Evolutionary conservation across 2,888 invertebrate genomes (phyloP).

Genomic region (Trisateles emortualis): DNA sequence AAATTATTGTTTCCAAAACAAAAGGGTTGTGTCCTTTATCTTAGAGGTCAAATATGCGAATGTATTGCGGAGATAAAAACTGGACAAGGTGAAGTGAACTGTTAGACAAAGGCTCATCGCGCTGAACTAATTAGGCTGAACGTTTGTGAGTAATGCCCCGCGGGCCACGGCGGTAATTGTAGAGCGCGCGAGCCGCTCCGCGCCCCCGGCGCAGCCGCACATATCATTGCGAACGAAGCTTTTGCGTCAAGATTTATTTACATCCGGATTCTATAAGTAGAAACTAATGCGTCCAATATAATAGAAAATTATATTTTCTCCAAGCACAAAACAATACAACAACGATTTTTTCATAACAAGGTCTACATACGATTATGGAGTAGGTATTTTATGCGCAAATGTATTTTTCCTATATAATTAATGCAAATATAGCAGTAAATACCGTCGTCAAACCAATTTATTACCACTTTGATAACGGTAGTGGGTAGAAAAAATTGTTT

Average conservation of each 20-base stretch:
- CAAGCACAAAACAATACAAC: not conserved
- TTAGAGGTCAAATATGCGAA: constrained; percentile 65
- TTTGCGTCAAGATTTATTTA: constrained; percentile 75
- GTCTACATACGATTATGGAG: not conserved
- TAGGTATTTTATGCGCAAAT: constrained; percentile 15
- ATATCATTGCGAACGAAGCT: constrained; percentile 62
- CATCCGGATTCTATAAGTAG: constrained; percentile 77
- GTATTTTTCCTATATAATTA: constrained; percentile 43
- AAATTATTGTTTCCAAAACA: constrained; percentile 47
- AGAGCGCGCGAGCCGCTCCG: constrained; percentile 59
- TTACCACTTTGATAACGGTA: constrained; percentile 57
- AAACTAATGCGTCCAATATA: constrained; percentile 39
- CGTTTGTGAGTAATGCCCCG: constrained; percentile 76
- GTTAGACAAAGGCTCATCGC: constrained; percentile 84
- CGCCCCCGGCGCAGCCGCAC: constrained; percentile 52
- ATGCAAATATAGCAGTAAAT: constrained; percentile 59
- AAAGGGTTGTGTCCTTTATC: constrained; percentile 67
- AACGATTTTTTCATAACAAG: not conserved
- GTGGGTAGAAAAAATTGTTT: constrained; percentile 52
- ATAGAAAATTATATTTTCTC: constrained; percentile 13
- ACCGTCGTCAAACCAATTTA: constrained; percentile 53
- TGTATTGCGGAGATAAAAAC: constrained; percentile 65
- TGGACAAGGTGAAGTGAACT: constrained; percentile 79
- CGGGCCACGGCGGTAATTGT: constrained; percentile 74
- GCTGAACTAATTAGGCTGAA: constrained; percentile 76